These are phyloP conservation scores for Chrysaora quinquecirrha DNA, from an alignment of 30 jellyfish, hydroid and myxozoan species.

Conservation along the genomic window DNA sequence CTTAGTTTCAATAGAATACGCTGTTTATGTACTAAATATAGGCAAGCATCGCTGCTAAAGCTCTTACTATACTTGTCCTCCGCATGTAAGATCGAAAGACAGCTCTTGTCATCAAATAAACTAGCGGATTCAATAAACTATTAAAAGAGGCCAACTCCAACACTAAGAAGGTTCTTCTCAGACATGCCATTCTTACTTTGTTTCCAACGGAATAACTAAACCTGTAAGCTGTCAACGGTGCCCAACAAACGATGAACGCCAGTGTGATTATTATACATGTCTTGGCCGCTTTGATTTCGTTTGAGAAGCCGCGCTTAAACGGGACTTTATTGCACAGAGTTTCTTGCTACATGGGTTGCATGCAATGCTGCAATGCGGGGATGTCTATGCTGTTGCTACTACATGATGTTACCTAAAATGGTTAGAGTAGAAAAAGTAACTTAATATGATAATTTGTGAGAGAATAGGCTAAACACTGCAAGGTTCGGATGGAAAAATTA, in stretches of 20 bases:
- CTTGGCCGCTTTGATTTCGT: slow-evolving; percentile 51
- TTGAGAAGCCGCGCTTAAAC: not conserved
- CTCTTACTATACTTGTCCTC: not conserved
- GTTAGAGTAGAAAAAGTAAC: too few relatives aligned
- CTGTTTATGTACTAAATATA: too few relatives aligned
- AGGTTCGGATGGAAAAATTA: too few relatives aligned
- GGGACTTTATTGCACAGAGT: too few relatives aligned
- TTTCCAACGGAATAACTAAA: slow-evolving; percentile 42
- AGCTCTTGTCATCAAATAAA: slow-evolving; percentile 36
- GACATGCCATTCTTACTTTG: slow-evolving; percentile 38
- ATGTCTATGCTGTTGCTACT: too few relatives aligned
- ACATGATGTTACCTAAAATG: too few relatives aligned
- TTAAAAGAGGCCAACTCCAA: slow-evolving; percentile 34
- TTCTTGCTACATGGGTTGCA: too few relatives aligned
- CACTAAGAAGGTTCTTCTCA: slow-evolving; percentile 31
- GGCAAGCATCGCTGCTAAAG: not conserved
- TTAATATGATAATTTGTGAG: too few relatives aligned
- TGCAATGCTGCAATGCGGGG: too few relatives aligned
- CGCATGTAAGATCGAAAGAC: slow-evolving; percentile 44
- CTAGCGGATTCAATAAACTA: slow-evolving; percentile 46
- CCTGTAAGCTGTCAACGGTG: slow-evolving; percentile 37
- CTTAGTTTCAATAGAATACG: too few relatives aligned
- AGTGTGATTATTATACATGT: slow-evolving; percentile 39
- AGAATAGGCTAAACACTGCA: too few relatives aligned
- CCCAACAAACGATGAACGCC: slow-evolving; percentile 30